Base-by-base conservation (phyloP, 2,113 vertebrate species). In the Lichenostomus cassidix region DNA sequence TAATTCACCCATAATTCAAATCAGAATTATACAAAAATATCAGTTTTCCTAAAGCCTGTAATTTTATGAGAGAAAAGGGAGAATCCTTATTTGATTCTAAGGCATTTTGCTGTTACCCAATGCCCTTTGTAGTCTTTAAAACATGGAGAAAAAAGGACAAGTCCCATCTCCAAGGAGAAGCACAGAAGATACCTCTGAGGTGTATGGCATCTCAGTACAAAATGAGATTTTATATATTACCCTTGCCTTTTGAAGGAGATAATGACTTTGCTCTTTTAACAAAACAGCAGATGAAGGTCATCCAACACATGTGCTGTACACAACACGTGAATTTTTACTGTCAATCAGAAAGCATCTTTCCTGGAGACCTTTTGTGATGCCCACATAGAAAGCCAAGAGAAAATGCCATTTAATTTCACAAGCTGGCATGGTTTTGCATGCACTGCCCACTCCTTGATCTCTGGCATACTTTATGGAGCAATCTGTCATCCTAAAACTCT, bases 201-300 rank as follows among this genome's bases (percentile, higher is more conserved):
- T 3, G 2, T 19, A 37, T 83, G 67, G 13, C 42, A 35, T 58
- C 50, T 78, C 49, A 37, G 37, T 29, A 55, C 35, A 92, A 92
- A 92, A 83, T 29, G 17, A 58, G 33, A 79, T 80, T 94, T 87
- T 81, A 71, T 89, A 2, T 53, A 55, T 67, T 50, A 84, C 33
- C 12, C 33, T 75, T 80, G 20, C 29, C 14, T 78, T 56, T 31
- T 78, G 60, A 83, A 92, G 12, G 68, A 86, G 42, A 53, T 62
- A 73, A 86, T 86, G 19, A 56, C 39, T 92, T 88, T 86, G 27
- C 12, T 92, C 50, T 95, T 97, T 78, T 52, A 89, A 82, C 28
- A 52, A 31, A 65, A 22, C 27, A 41, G 14, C 47, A 89, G 83
- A 75, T n/a, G 73, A 93, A 94, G 73, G 60, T 84, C 73, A 89